phyloP scores from a whole-genome alignment of 2,888 invertebrate species.

The Altica lythri region DNA sequence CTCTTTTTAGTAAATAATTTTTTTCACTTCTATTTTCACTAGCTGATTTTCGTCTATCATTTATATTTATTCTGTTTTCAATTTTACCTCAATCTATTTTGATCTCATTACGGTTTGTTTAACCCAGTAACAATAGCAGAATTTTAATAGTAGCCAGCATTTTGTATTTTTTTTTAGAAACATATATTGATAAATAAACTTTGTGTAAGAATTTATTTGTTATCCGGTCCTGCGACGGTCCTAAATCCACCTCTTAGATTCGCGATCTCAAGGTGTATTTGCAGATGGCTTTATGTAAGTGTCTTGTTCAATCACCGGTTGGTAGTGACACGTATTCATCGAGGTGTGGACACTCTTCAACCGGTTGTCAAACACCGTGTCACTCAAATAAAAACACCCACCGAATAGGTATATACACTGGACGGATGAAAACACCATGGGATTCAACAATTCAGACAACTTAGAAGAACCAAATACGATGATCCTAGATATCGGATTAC shows the following conservation, averaged over 20 bases:
- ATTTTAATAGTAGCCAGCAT: no score
- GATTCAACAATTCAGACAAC: not conserved
- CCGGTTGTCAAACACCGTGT: conserved; percentile 56
- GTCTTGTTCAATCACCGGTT: conserved; percentile 53
- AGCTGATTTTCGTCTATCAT: no score
- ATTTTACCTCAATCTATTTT: no score
- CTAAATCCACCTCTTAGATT: conserved; percentile 2
- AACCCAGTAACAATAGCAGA: no score
- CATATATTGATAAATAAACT: no score
- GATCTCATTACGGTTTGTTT: no score
- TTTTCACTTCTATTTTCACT: no score
- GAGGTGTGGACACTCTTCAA: conserved; percentile 55
- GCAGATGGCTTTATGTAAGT: conserved; percentile 48
- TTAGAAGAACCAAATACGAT: not conserved
- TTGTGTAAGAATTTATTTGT: no score
- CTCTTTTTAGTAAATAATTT: no score
- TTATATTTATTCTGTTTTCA: no score
- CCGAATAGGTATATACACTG: conserved; percentile 26
- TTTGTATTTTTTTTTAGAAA: no score
- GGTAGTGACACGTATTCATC: conserved; percentile 53
- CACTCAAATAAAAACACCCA: conserved; percentile 42
- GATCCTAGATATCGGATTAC: conserved; percentile 22
- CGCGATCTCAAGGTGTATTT: conserved; percentile 37
- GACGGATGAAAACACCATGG: conserved; percentile 20
- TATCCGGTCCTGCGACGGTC: not conserved